Evolutionary conservation across 2,797 vertebrate genomes (phyloP).

Genomic region (Phoebastria nigripes): DNA sequence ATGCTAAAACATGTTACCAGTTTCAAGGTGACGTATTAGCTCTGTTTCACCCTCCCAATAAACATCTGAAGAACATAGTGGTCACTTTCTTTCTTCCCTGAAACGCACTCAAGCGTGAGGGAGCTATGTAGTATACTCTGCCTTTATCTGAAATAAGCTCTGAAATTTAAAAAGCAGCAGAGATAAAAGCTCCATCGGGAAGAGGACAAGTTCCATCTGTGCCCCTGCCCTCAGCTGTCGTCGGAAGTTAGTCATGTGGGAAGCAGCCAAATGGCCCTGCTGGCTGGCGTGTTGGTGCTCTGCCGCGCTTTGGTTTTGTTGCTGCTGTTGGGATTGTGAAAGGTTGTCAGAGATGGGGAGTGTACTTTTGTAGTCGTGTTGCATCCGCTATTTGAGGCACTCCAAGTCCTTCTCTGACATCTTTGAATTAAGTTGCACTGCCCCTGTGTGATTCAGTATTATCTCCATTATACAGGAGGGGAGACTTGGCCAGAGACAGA

Average conservation of each 20-base stretch:
- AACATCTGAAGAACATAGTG: not conserved
- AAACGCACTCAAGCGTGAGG: not conserved
- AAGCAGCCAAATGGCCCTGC: not conserved
- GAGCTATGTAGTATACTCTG: not conserved
- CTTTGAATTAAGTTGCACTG: not conserved
- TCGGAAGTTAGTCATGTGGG: not conserved
- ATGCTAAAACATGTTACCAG: not conserved
- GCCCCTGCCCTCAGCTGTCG: rapidly evolving
- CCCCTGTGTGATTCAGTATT: not conserved
- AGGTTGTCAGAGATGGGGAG: not conserved
- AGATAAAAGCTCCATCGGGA: not conserved
- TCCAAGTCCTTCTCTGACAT: not conserved
- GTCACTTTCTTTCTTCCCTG: not conserved
- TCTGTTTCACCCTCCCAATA: not conserved
- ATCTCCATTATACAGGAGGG: not conserved
- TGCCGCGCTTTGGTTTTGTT: not conserved
- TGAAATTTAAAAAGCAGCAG: not conserved
- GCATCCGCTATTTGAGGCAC: not conserved
- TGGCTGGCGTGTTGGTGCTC: rapidly evolving
- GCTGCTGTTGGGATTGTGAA: not conserved
- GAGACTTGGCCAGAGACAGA: not conserved
- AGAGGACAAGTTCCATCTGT: not conserved
- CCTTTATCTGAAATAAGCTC: not conserved
- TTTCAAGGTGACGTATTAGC: not conserved
- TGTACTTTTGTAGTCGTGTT: rapidly evolving